Base-by-base conservation (phyloP, 2,888 invertebrate species). In the Hyposoter dolosus region DNA sequence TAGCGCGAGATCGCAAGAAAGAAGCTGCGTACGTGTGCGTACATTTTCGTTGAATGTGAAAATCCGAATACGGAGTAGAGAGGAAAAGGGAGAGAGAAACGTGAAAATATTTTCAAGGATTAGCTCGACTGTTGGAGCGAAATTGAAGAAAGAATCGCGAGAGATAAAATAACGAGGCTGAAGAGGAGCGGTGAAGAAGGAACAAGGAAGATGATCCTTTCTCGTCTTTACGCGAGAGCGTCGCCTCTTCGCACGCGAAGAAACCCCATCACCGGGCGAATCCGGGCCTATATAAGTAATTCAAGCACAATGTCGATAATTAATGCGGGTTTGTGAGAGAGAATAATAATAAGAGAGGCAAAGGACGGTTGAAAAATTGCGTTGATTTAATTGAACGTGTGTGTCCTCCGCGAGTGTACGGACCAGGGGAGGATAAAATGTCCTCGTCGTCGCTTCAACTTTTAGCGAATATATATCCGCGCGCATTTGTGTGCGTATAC, bases 261-360 rank as follows among this genome's bases (percentile, higher is more conserved):
- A 35, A 50, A 35, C 53, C 47, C 45, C 47, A 72, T 79, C 50
- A 23, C 74, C 68, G 56, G 40, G 63, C 78, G 75, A 66, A 82
- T 84, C 87, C 87, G 82, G 83, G 78, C 86, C 84, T 82, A 80
- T 87, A 79, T 72, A 79, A 82, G 82, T 88, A 83, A 85, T 77
- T 86, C 77, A 85, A 66, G 78, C 84, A 87, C 84, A 87, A 88
- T 86, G 78, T 83, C 81, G 88, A 85, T 86, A 88, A 86, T 87
- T 85, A 85, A 85, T 81, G 87, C 83, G 83, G 74, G 79, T 75
- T 66, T 66, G 50, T 17, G 60, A 35, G 45, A 53, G 35, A 50
- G 35, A 60, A 71, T n/a, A 53, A 68, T 40, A 68, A 47, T 68
- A 60, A 56, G 53, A 65, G 60, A 65, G 17, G 47, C 43, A 28